phyloP scores from a whole-genome alignment of 2,113 vertebrate species.

The Takifugu bimaculatus region DNA sequence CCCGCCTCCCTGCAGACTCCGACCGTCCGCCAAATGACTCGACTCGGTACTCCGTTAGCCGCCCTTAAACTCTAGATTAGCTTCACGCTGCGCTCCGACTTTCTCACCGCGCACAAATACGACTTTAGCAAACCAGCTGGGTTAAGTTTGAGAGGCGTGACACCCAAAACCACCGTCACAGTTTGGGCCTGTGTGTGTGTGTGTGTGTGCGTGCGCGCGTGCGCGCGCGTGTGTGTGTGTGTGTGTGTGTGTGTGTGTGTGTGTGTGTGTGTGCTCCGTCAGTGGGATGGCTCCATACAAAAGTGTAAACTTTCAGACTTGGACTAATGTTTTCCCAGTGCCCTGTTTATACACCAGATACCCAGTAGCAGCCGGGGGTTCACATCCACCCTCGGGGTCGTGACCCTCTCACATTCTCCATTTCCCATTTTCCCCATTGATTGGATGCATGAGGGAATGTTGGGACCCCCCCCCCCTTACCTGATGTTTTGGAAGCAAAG shows the following conservation, averaged over 20 bases:
- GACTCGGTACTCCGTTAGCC: conserved; percentile 34
- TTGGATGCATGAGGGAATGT: conserved; percentile 52
- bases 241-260: too few relatives aligned
- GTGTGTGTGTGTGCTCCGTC: conserved; percentile 17
- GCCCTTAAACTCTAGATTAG: conserved; percentile 41
- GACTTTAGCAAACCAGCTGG: conserved; percentile 56
- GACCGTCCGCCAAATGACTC: conserved; percentile 48
- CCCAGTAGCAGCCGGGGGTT: conserved; percentile 64
- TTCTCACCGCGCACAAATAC: conserved; percentile 51
- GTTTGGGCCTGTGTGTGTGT: conserved; percentile 11
- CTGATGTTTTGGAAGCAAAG: conserved; percentile 62
- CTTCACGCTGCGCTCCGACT: conserved; percentile 51
- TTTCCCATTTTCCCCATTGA: conserved; percentile 59
- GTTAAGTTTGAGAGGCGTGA: conserved; percentile 40
- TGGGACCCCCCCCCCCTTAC: too few relatives aligned
- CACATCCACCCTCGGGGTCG: conserved; percentile 53
- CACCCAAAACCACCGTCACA: conserved; percentile 29
- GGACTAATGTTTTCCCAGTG: conserved; percentile 66
- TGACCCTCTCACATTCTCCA: conserved; percentile 63
- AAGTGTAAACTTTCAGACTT: conserved; percentile 56
- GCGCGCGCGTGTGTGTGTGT: too few relatives aligned
- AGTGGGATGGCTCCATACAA: conserved; percentile 28
- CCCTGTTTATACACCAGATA: conserved; percentile 62
- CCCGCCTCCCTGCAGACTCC: conserved; percentile 44
- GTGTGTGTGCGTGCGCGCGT: too few relatives aligned